Evolutionary conservation across 2,888 invertebrate species (phyloP), one percentile per base, ranked within the genome.

Genomic region (Macaria liturata): DNA sequence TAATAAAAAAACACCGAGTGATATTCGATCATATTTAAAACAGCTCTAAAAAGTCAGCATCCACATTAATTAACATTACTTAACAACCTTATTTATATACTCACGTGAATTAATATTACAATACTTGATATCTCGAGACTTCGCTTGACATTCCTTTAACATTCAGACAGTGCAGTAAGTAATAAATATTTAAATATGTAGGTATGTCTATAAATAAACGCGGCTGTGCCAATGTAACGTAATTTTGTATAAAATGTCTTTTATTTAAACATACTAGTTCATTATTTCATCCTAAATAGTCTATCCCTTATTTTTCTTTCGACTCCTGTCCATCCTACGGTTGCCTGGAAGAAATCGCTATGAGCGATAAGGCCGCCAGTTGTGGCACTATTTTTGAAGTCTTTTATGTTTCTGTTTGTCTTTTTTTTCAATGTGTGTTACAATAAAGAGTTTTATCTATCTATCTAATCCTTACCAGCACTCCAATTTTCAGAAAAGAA

Each of bases 131-230:
- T 43, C 57, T 46, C 3, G 42, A 3, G 20, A n/a, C 9, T 50
- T 42, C 47, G 34, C 44, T 57, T 57, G 51, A 57, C 57, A 52
- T 57, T 51, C 32, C 20, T 1, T 2, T 55, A 31, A 57, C 57
- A 57, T 57, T 57, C 44, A 57, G 48, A 52, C 47, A 32, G 51
- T 52, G 47, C 47, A 39, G 43, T 40, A 20, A 20, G 46, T 47
- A 50, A 46, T 45, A 9, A 9, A 32, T 46, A 32, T 46, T 30
- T 30, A 45, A 30, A 30, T 30, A n/a, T n/a, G n/a, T n/a, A 6
- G 7, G 45, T 45, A 30, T 20, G 6, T 45, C 30, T 30, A 6
- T 45, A n/a, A 43, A 43, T 43, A 43, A 9, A 43, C 9, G 5
- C 9, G 8, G 39, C 39, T 39, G 39, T 7, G 8, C 39, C 8